Evolutionary conservation across 1,140 invertebrate genomes (phyloP), one percentile per base, ranked within the genome.

Genomic region (Helicoverpa armigera): DNA sequence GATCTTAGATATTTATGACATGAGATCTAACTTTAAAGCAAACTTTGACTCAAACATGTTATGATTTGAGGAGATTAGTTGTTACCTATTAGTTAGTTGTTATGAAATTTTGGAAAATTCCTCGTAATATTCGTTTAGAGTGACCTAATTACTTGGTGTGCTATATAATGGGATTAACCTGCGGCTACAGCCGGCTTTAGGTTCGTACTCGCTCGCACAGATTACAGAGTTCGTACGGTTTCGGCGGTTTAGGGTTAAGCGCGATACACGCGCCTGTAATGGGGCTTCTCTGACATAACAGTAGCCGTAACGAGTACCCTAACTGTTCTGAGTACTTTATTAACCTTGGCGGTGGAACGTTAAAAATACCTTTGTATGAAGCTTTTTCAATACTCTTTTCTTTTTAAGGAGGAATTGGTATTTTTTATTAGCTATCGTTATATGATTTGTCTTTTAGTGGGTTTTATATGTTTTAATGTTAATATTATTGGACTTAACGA

Each of bases 161-260:
- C 63, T 31, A 70, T 79, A 76, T 93, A 94, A 94, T 92, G 82
- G 86, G 91, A 94, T 94, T 93, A 92, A 88, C 81, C 69, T 79
- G 67, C 74, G 67, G 51, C 50, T 76, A 43, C 70, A 65, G 53
- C 29, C 58, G 63, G 35, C 54, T 77, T 77, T 77, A 83, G 80
- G 83, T 82, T 79, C 81, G 58, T 80, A 82, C 75, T 60, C 61
- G 79, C 83, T 82, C 82, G 78, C 86, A 86, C 81, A 93, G 93
- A 91, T 93, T 92, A 93, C 83, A 43, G 88, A 84, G 81, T 84
- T 90, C 82, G 60, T 93, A 92, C 84, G 93, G 93, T 91, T 94
- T 94, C 92, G 87, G 88, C 83, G 82, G 83, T 91, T 93, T 90
- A 93, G 92, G 92, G 91, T 93, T 92, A 90, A 94, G 85, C 81